These are phyloP conservation scores for Maniola jurtina DNA, from an alignment of 1,140 invertebrate species.

Conservation along the genomic window DNA sequence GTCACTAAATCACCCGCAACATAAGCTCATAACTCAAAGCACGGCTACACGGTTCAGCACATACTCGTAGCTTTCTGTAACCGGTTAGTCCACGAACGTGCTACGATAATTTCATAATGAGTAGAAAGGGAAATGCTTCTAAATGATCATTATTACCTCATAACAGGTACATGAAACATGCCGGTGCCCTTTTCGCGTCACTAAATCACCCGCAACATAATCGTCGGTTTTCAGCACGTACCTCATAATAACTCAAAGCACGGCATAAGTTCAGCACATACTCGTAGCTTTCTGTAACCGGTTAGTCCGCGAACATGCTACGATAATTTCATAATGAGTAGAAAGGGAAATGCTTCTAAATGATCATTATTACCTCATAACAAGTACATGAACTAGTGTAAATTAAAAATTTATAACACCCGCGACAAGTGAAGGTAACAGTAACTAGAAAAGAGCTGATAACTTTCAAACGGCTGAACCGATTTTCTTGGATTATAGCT, in stretches of 20 bases:
- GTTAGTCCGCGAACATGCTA: too few species aligned
- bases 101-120: too few species aligned
- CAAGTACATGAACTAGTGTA: not conserved
- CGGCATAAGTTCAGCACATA: not conserved
- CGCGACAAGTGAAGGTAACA: too few species aligned
- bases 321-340: too few species aligned
- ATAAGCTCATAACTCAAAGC: not conserved
- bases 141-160: not conserved
- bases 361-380: not conserved
- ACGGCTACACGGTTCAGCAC: not conserved
- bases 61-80: too few species aligned
- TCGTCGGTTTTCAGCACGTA: slow-evolving; percentile 30
- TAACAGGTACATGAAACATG: not conserved
- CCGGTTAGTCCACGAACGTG: too few species aligned
- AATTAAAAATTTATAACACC: too few species aligned
- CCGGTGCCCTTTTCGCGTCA: not conserved
- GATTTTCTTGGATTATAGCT: too few species aligned
- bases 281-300: too few species aligned
- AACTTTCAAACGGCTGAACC: too few species aligned
- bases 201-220: slow-evolving; percentile 26
- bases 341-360: not conserved
- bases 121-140: not conserved
- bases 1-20: slow-evolving; percentile 19
- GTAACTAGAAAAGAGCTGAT: too few species aligned
- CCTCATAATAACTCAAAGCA: slow-evolving; percentile 22